These are phyloP conservation scores for Erythrolamprus reginae DNA, from an alignment of 2,113 vertebrate species.

Conservation along the genomic window DNA sequence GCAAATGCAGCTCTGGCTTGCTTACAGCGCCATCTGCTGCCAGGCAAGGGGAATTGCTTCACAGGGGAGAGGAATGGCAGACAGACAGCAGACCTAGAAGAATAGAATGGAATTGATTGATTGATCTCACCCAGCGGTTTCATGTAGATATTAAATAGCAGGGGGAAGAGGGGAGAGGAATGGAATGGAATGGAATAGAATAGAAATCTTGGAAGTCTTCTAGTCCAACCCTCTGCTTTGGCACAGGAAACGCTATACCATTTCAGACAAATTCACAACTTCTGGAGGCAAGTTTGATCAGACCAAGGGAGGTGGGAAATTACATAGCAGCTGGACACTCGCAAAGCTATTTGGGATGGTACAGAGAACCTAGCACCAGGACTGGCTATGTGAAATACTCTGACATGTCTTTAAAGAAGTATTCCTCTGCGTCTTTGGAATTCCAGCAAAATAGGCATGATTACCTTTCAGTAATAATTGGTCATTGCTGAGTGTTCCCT, in stretches of 20 bases:
- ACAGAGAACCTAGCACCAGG: background rate
- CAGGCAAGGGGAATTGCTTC: background rate
- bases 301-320: background rate
- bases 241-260: too few relatives aligned
- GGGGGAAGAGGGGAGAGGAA: too few relatives aligned
- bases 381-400: background rate
- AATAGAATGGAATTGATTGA: too few relatives aligned
- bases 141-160: too few relatives aligned
- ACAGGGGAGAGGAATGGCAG: background rate
- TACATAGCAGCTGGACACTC: background rate
- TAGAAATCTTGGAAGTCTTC: too few relatives aligned
- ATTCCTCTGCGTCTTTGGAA: background rate
- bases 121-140: too few relatives aligned
- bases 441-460: background rate
- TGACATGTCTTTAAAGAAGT: background rate
- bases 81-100: too few relatives aligned
- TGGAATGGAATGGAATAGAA: too few relatives aligned
- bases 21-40: background rate
- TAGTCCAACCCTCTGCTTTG: too few relatives aligned
- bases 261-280: too few relatives aligned
- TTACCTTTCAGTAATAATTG: background rate
- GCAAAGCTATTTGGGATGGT: background rate
- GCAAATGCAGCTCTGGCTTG: background rate
- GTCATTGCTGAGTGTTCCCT: background rate
- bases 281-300: background rate